These are phyloP conservation scores for Seira musarum DNA, from an alignment of 2,888 invertebrate genomes.

Conservation along the genomic window DNA sequence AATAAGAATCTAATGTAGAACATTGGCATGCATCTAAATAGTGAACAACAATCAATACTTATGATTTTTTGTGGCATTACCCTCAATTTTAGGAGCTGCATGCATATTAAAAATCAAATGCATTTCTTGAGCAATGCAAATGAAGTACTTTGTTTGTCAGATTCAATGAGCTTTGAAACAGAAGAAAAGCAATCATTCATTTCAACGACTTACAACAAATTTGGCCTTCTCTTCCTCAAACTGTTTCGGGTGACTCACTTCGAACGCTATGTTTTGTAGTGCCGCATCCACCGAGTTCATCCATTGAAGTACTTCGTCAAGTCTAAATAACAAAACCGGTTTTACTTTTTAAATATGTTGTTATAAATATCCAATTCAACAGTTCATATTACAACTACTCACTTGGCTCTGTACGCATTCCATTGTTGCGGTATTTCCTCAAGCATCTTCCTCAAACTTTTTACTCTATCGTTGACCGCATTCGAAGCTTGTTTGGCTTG, in stretches of 20 bases:
- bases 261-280: conserved; percentile 86
- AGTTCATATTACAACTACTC: conserved; percentile 62
- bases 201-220: conserved; percentile 83
- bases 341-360: neutral
- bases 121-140: neutral
- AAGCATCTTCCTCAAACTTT: conserved; percentile 80
- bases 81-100: conserved; percentile 64
- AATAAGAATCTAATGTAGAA: too few relatives aligned
- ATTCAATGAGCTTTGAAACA: neutral
- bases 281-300: conserved; percentile 91
- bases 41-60: too few relatives aligned
- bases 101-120: conserved; percentile 29
- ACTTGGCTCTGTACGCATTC: conserved; percentile 87
- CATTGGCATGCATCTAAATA: too few relatives aligned
- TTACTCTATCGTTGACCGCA: conserved; percentile 80
- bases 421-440: conserved; percentile 93
- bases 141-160: neutral
- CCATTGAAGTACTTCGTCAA: conserved; percentile 88
- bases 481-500: conserved; percentile 85
- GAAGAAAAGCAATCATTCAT: conserved; percentile 2
- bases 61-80: conserved; percentile 33
- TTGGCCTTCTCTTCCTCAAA: conserved; percentile 90
- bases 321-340: conserved; percentile 73
- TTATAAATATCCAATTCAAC: neutral
- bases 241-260: conserved; percentile 88